A percentile compares a stretch with the other conserved stretches of the same genome.
Conservation (phyloP, 2,797 vertebrate genomes). For the Sardinella longiceps region DNA sequence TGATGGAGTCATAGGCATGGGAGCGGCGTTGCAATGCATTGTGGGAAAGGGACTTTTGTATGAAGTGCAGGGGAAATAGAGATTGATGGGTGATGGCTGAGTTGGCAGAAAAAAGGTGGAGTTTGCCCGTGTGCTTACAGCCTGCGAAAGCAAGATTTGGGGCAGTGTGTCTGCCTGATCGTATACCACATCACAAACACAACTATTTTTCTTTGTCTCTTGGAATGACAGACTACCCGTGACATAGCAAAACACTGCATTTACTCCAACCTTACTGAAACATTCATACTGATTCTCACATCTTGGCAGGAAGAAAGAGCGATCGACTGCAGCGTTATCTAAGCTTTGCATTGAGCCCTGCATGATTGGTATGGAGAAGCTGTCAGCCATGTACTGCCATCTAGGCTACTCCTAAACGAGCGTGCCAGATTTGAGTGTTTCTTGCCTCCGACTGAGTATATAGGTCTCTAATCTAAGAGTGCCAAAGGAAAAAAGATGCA, state of each 20-base stretch:
- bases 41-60: constrained; percentile 14
- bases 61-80: not conserved
- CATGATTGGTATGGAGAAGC: not conserved
- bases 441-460: not conserved
- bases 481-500: no score
- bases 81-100: constrained; percentile 8
- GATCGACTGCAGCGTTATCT: no score
- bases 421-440: not conserved
- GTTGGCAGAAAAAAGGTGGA: constrained; percentile 6
- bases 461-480: not conserved
- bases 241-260: not conserved
- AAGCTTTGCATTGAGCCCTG: not conserved
- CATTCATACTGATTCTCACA: not conserved
- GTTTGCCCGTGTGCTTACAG: not conserved
- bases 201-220: not conserved
- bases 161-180: not conserved
- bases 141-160: not conserved
- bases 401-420: not conserved
- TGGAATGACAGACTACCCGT: not conserved
- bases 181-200: not conserved
- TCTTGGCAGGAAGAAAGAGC: no score
- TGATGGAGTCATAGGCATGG: constrained; percentile 34
- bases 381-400: not conserved
- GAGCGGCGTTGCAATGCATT: constrained; percentile 23
- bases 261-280: no score